Evolutionary conservation across 2,113 vertebrate genomes (phyloP).

Genomic region (Cyphomyrus plagiostoma): DNA sequence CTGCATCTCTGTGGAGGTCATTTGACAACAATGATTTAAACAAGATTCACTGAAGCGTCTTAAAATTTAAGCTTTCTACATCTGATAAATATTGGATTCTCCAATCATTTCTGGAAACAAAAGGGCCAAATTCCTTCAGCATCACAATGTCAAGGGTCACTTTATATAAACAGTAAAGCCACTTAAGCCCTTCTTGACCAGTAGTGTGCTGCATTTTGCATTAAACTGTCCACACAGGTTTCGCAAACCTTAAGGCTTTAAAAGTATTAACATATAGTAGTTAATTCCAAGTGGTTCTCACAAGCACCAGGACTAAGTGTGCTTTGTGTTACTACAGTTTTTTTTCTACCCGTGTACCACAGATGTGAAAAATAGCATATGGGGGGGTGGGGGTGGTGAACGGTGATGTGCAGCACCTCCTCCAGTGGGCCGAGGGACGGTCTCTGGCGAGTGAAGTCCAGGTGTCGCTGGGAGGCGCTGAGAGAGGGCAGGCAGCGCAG

Average conservation of each 20-base stretch:
- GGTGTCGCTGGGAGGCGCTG: slow-evolving; percentile 69
- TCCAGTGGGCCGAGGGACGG: slow-evolving; percentile 71
- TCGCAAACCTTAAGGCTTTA: not conserved
- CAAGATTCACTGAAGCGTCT: not conserved
- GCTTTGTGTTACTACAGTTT: not conserved
- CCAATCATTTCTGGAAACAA: not conserved
- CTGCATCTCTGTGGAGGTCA: not conserved
- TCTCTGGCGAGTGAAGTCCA: slow-evolving; percentile 69
- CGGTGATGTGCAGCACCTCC: slow-evolving; percentile 63
- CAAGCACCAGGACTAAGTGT: not conserved
- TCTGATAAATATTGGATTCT: not conserved
- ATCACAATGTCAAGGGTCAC: not conserved
- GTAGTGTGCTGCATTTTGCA: not conserved
- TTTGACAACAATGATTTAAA: not conserved
- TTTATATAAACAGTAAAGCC: not conserved
- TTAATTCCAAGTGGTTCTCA: not conserved
- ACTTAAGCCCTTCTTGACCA: not conserved
- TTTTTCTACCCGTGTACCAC: not conserved
- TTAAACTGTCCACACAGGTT: not conserved
- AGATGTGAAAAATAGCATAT: not conserved
- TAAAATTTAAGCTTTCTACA: not conserved
- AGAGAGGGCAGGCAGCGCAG: slow-evolving; percentile 83
- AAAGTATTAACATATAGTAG: not conserved
- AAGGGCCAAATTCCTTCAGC: not conserved
- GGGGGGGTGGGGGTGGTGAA: not conserved